Evolutionary conservation across 2,797 vertebrate genomes (phyloP).

Genomic region (Gadopsis marmoratus): DNA sequence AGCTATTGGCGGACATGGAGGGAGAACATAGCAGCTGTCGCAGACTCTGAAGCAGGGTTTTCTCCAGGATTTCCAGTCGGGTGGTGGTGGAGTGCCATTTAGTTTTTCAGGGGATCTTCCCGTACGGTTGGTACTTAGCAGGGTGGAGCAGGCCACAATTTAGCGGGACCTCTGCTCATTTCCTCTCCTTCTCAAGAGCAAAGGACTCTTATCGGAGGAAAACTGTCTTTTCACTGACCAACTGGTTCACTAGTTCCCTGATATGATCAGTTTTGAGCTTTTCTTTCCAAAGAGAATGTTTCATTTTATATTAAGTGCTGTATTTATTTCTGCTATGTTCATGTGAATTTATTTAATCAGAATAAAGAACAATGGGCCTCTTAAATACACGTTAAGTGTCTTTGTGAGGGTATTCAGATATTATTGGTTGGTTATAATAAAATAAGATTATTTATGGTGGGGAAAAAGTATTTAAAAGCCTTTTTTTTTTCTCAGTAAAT

Average conservation of each 20-base stretch:
- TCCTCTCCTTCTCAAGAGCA: conserved; percentile 36
- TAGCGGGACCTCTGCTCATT: conserved; percentile 33
- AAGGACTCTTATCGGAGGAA: conserved; percentile 38
- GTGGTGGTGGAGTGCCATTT: conserved; percentile 49
- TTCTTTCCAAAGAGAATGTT: conserved; percentile 79
- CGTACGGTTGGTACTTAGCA: conserved; percentile 22
- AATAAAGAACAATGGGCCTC: conserved; percentile 42
- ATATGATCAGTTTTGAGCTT: conserved; percentile 61
- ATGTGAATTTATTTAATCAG: conserved; percentile 40
- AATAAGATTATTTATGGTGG: conserved; percentile 39
- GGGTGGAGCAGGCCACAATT: conserved; percentile 28
- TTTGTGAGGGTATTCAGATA: conserved; percentile 24
- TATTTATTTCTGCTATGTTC: conserved; percentile 71
- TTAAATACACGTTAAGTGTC: conserved; percentile 15
- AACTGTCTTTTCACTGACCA: conserved; percentile 48
- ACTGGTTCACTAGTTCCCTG: conserved; percentile 39
- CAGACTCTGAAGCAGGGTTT: conserved; percentile 42
- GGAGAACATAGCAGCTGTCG: conserved; percentile 32
- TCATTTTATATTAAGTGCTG: conserved; percentile 59
- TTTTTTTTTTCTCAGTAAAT: conserved; percentile 3
- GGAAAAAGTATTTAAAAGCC: conserved; percentile 6
- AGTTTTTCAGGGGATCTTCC: conserved; percentile 36
- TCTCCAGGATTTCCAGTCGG: conserved; percentile 37
- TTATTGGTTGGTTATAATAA: conserved; percentile 24
- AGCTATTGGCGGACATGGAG: conserved; percentile 21